A percentile compares a stretch with the other conserved stretches of the same genome.
Conservation (phyloP, 1,140 invertebrate genomes). For the Ladona fulva region DNA sequence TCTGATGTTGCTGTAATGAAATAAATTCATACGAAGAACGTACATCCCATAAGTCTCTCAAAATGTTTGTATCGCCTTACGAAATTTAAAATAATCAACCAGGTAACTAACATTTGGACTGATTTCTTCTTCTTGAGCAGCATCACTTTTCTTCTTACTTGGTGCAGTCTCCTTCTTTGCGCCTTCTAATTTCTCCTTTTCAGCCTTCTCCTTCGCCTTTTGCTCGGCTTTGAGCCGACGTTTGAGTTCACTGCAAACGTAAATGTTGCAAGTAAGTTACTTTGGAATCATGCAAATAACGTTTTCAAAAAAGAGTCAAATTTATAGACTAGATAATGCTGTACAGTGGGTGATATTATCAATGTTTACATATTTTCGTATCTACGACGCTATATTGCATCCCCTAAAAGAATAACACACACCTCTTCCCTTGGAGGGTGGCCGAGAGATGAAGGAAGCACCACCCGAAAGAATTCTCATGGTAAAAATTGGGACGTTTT, state of each 20-base stretch:
- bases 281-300: neutral
- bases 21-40: no score
- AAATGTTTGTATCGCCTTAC: no score
- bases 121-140: slow-evolving; percentile 69
- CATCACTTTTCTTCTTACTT: slow-evolving; percentile 32
- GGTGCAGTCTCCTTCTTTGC: slow-evolving; percentile 26
- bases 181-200: slow-evolving; percentile 54
- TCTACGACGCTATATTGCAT: no score
- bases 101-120: slow-evolving; percentile 67
- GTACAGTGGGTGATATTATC: no score
- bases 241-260: slow-evolving; percentile 73
- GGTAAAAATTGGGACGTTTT: neutral
- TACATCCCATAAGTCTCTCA: no score
- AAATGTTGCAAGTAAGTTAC: slow-evolving; percentile 12
- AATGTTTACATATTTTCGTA: no score
- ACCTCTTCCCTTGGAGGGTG: neutral
- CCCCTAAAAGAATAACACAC: neutral
- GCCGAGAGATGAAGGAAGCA: neutral
- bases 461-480: neutral
- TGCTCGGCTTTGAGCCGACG: slow-evolving; percentile 81
- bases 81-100: neutral
- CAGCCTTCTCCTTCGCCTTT: slow-evolving; percentile 87
- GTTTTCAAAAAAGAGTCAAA: no score
- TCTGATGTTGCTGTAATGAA: no score
- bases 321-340: no score